Evolutionary conservation across 1,140 invertebrate species (phyloP).

Genomic region (Trinorchestia longiramus): DNA sequence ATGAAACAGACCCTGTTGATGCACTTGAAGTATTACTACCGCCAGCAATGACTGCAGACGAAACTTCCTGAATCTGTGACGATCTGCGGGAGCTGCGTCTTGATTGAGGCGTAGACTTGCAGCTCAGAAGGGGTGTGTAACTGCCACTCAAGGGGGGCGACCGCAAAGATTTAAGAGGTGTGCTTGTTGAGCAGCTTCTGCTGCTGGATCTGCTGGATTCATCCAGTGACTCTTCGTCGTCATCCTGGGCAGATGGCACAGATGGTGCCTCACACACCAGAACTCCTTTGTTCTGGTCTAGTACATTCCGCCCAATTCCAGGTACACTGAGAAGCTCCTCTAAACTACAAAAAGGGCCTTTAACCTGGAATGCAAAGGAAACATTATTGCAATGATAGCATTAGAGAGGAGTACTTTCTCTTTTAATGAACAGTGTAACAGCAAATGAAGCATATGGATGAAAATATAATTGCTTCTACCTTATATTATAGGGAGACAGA

Average conservation of each 20-base stretch:
- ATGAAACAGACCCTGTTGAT: neutral
- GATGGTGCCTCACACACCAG: slow-evolving; percentile 68
- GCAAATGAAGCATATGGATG: too few relatives aligned
- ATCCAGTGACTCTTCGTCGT: slow-evolving; percentile 56
- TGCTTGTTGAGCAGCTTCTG: slow-evolving; percentile 54
- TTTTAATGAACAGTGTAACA: too few relatives aligned
- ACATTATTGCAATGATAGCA: neutral
- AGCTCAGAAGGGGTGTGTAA: slow-evolving; percentile 55
- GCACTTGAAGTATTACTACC: neutral
- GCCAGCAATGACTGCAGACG: neutral
- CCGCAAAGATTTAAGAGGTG: slow-evolving; percentile 30
- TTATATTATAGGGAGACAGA: too few relatives aligned
- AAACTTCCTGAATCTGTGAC: slow-evolving; percentile 16
- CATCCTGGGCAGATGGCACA: slow-evolving; percentile 55
- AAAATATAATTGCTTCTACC: too few relatives aligned
- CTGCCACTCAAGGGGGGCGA: slow-evolving; percentile 11
- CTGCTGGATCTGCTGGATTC: slow-evolving; percentile 55
- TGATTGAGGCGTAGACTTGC: slow-evolving; percentile 54
- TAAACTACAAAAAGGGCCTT: slow-evolving; percentile 70
- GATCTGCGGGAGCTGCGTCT: slow-evolving; percentile 33
- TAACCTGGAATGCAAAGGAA: slow-evolving; percentile 67
- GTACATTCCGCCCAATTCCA: slow-evolving; percentile 70
- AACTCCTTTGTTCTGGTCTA: slow-evolving; percentile 70
- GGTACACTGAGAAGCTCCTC: slow-evolving; percentile 70
- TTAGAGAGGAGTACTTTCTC: too few relatives aligned